Conservation (phyloP, 2,888 invertebrate species). For the Napeogenes inachia region DNA sequence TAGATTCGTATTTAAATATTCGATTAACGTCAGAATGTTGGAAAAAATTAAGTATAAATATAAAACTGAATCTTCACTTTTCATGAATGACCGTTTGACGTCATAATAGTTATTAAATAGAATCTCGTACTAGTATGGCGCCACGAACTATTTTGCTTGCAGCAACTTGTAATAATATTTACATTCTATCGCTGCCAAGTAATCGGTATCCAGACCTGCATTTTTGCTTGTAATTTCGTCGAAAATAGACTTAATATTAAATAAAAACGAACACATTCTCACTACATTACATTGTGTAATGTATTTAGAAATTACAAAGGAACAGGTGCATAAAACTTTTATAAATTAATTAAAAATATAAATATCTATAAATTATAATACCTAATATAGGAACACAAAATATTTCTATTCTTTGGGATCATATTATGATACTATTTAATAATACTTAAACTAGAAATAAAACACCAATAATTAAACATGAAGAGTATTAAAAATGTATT, state of each 20-base stretch:
- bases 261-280: too few relatives aligned
- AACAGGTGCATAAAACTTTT: conserved; percentile 1
- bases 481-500: conserved; percentile 27
- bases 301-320: conserved; percentile 14
- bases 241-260: neutral
- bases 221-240: conserved; percentile 15
- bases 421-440: neutral
- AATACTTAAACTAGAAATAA: conserved; percentile 3
- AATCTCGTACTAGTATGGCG: conserved; percentile 10
- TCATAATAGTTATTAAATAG: conserved; percentile 35
- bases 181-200: conserved; percentile 23
- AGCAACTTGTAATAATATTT: conserved; percentile 20
- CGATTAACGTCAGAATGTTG: conserved; percentile 30
- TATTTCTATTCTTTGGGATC: too few relatives aligned
- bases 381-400: too few relatives aligned
- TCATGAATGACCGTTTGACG: conserved; percentile 70
- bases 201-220: conserved; percentile 14
- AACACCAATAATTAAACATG: conserved; percentile 26
- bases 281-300: conserved; percentile 7
- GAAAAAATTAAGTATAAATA: conserved; percentile 35
- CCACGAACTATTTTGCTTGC: conserved; percentile 7
- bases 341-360: too few relatives aligned
- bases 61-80: conserved; percentile 46
- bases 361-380: too few relatives aligned
- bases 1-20: conserved; percentile 41